phyloP scores from a whole-genome alignment of 1,140 invertebrate species.

The Papilio polyxenes region DNA sequence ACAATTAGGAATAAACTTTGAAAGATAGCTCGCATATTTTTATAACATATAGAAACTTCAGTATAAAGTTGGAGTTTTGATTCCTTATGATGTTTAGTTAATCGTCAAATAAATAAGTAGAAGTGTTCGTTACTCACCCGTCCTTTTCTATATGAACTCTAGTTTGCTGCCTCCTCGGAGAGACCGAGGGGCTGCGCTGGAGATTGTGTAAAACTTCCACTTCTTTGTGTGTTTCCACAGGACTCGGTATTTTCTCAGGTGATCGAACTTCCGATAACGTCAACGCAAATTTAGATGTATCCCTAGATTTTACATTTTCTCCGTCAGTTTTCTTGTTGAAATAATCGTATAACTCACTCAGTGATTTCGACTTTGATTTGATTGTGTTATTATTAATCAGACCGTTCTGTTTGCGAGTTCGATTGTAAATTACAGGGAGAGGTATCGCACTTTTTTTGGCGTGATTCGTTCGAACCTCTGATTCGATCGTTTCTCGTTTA shows the following conservation, averaged over 20 bases:
- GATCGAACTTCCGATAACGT: conserved; percentile 70
- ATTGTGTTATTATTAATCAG: conserved; percentile 57
- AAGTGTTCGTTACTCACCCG: conserved; percentile 54
- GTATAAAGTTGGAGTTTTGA: too few relatives aligned
- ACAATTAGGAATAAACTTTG: too few relatives aligned
- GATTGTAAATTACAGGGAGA: conserved; percentile 69
- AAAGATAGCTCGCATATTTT: too few relatives aligned
- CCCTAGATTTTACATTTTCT: conserved; percentile 49
- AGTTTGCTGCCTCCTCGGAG: conserved; percentile 72
- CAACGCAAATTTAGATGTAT: conserved; percentile 67
- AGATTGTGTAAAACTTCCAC: conserved; percentile 84
- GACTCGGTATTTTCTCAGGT: conserved; percentile 76
- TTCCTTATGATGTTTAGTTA: too few relatives aligned
- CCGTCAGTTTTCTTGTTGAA: conserved; percentile 74
- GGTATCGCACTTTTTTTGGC: conserved; percentile 72
- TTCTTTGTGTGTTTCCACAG: conserved; percentile 80
- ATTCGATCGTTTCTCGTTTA: conserved; percentile 61
- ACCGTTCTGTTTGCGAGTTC: conserved; percentile 48
- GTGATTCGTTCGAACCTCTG: conserved; percentile 46
- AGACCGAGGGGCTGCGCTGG: conserved; percentile 77
- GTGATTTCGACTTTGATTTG: conserved; percentile 77
- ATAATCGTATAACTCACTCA: conserved; percentile 77
- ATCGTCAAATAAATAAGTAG: too few relatives aligned
- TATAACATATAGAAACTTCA: too few relatives aligned
- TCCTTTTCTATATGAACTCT: conserved; percentile 65